Evolutionary conservation across 2,797 vertebrate species (phyloP).

Genomic region (Arrhamphus sclerolepis): DNA sequence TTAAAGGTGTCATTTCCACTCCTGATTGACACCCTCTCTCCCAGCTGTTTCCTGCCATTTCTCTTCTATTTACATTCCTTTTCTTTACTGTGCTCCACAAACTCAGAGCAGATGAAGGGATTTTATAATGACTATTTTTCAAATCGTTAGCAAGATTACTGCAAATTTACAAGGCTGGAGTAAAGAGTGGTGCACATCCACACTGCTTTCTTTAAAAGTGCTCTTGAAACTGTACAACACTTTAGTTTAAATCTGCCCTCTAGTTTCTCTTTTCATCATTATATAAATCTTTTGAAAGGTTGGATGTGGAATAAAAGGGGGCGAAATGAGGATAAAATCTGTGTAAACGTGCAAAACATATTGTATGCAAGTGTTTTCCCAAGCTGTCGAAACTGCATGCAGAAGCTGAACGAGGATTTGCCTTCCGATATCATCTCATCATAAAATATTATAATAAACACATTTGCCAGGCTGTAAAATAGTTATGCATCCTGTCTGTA

Average conservation of each 20-base stretch:
- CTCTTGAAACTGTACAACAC: neutral
- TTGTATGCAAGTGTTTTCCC: constrained; percentile 82
- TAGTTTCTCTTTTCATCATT: constrained; percentile 47
- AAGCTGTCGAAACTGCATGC: constrained; percentile 25
- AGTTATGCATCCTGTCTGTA: constrained; percentile 41
- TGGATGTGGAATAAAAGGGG: constrained; percentile 34
- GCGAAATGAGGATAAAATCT: constrained; percentile 43
- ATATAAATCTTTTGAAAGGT: constrained; percentile 43
- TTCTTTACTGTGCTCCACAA: constrained; percentile 15
- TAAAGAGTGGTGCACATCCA: neutral
- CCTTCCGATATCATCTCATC: constrained; percentile 69
- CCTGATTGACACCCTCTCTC: neutral
- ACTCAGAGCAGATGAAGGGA: neutral
- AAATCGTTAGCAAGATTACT: neutral
- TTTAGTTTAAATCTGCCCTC: neutral
- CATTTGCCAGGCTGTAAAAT: constrained; percentile 47
- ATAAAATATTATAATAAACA: constrained; percentile 68
- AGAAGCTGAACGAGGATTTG: constrained; percentile 60
- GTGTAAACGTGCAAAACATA: constrained; percentile 78
- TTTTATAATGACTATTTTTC: constrained; percentile 5
- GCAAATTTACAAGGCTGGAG: neutral
- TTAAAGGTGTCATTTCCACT: constrained; percentile 21
- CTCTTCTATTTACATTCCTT: constrained; percentile 13
- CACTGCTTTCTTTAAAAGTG: neutral
- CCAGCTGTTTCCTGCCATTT: constrained; percentile 1